Percentiles rank a stretch among this genome's conserved stretches.
These are phyloP conservation scores for Apis laboriosa DNA, from an alignment of 1,140 invertebrate species.

Conservation along the genomic window DNA sequence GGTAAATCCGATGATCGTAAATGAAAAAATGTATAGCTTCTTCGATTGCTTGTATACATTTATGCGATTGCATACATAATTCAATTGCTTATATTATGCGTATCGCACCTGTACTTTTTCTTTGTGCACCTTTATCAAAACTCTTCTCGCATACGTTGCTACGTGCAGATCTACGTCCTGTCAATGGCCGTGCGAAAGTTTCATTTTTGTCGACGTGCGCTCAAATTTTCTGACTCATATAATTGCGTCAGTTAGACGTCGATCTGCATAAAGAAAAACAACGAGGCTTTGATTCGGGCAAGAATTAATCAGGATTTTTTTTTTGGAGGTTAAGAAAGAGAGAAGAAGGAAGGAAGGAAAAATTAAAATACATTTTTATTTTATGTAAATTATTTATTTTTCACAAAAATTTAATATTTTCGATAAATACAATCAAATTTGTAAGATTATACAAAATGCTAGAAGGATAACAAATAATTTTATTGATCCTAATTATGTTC, in stretches of 20 bases:
- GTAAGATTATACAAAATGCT: no score
- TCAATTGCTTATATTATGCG: slow-evolving; percentile 14
- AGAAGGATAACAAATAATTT: no score
- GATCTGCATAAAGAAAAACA: neutral
- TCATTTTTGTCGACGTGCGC: neutral
- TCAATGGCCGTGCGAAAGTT: slow-evolving; percentile 40
- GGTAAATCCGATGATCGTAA: neutral
- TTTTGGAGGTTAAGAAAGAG: neutral
- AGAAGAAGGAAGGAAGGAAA: no score
- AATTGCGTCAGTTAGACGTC: neutral
- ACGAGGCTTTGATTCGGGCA: neutral
- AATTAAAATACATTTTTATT: neutral
- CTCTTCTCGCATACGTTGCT: slow-evolving; percentile 27
- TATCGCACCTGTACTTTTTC: slow-evolving; percentile 9
- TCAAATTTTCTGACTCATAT: slow-evolving; percentile 17
- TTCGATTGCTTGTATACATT: neutral
- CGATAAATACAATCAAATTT: no score
- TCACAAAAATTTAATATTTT: neutral
- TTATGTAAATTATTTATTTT: neutral
- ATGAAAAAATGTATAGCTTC: neutral
- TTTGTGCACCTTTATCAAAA: slow-evolving; percentile 38
- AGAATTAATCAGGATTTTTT: neutral
- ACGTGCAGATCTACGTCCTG: slow-evolving; percentile 31
- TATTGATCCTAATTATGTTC: no score
- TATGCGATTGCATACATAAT: slow-evolving; percentile 20